Conservation (phyloP, 2,113 vertebrate genomes). For the Pitta sordida region DNA sequence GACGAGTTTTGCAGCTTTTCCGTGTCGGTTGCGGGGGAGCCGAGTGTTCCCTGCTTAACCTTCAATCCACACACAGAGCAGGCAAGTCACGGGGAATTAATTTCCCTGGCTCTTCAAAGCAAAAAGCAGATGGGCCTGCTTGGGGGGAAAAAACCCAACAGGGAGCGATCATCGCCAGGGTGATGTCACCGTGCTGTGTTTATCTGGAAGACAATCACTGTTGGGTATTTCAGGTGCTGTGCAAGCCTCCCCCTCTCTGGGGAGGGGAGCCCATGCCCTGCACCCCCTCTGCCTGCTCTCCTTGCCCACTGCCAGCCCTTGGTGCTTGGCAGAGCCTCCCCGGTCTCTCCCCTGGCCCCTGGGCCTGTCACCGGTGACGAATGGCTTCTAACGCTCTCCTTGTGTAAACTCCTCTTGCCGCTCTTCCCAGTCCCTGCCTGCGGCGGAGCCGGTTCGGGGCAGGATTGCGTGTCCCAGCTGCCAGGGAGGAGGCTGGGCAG, state of each 20-base stretch:
- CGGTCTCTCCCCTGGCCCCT: neutral
- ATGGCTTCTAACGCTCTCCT: slow-evolving; percentile 11
- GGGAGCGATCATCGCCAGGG: neutral
- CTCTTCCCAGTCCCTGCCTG: neutral
- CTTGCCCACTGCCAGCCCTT: neutral
- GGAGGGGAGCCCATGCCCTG: neutral
- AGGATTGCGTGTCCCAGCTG: neutral
- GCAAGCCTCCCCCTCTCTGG: neutral
- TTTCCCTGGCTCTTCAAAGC: slow-evolving; percentile 35
- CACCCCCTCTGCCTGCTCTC: neutral
- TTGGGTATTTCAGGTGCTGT: neutral
- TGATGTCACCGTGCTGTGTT: neutral
- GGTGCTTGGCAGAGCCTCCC: neutral
- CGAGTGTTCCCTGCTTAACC: neutral
- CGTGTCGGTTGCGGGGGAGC: neutral
- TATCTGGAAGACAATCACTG: neutral
- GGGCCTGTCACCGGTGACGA: neutral
- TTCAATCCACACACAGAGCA: slow-evolving; percentile 24
- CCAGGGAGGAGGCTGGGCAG: neutral
- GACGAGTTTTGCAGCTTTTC: neutral
- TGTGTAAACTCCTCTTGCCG: neutral
- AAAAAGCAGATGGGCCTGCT: neutral
- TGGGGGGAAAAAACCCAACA: neutral
- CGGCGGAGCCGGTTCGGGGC: neutral
- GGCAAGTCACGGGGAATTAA: neutral